These are phyloP conservation scores for Aplodontia rufa DNA, from an alignment of 2,113 vertebrate genomes.

Conservation along the genomic window DNA sequence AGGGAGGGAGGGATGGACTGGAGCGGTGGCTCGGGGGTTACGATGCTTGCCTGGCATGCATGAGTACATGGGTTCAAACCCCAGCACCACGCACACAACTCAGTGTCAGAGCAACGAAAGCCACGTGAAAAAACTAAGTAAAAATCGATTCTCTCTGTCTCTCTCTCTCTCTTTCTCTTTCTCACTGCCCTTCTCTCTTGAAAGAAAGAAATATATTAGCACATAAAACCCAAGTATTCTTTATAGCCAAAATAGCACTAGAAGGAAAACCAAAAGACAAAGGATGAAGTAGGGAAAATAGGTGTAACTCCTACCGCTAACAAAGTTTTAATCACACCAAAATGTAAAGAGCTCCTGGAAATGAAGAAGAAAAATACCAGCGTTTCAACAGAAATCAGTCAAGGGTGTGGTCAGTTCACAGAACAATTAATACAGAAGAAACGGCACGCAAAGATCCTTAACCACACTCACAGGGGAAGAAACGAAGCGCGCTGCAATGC, in stretches of 20 bases:
- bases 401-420: background rate
- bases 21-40: too few species aligned
- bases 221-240: background rate
- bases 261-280: conserved; percentile 37
- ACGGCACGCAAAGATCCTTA: background rate
- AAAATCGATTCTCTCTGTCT: too few species aligned
- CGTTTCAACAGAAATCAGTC: background rate
- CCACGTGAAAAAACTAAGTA: too few species aligned
- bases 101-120: too few species aligned
- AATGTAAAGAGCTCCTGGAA: background rate
- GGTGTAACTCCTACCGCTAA: background rate
- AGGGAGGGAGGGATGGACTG: too few species aligned
- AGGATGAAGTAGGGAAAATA: background rate
- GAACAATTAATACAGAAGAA: background rate
- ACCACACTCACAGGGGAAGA: background rate
- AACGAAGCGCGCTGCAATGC: background rate
- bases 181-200: too few species aligned
- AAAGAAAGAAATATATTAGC: background rate
- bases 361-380: conserved; percentile 17
- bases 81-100: too few species aligned
- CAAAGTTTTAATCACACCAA: background rate
- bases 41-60: too few species aligned
- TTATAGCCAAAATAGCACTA: background rate
- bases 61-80: too few species aligned
- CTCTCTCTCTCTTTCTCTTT: too few species aligned